phyloP scores from a whole-genome alignment of 1,140 invertebrate genomes.

The Tenebrio molitor region DNA sequence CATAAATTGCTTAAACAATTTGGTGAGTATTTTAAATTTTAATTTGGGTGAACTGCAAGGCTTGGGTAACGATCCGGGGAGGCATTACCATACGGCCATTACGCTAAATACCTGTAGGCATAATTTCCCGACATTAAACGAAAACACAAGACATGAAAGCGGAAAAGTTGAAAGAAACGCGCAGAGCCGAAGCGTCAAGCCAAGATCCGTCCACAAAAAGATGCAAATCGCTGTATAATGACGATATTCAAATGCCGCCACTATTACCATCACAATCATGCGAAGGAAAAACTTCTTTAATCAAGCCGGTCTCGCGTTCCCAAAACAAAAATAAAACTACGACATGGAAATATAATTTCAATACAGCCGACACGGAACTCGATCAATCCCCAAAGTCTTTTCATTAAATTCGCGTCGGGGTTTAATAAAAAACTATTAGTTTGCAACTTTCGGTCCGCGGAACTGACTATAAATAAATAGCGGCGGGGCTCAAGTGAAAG shows the following conservation, averaged over 20 bases:
- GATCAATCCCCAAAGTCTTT: conserved; percentile 20
- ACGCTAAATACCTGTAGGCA: conserved; percentile 27
- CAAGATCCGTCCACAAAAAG: conserved; percentile 43
- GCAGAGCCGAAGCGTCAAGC: conserved; percentile 5
- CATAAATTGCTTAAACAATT: no score
- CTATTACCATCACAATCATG: conserved; percentile 46
- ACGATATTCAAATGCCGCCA: conserved; percentile 47
- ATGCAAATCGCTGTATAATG: conserved; percentile 49
- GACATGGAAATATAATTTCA: conserved; percentile 36
- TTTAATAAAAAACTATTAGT: conserved; percentile 34
- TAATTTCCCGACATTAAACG: conserved; percentile 25
- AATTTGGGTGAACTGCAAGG: no score
- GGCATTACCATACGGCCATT: no score
- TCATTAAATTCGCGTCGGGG: conserved; percentile 21
- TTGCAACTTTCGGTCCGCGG: not conserved
- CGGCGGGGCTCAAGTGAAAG: conserved; percentile 13
- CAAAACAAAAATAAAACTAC: conserved; percentile 1
- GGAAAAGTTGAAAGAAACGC: conserved; percentile 5
- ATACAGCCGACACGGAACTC: conserved; percentile 4
- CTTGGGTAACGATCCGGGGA: no score
- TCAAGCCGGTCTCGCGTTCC: conserved; percentile 29
- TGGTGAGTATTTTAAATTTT: no score
- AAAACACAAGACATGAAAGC: conserved; percentile 17
- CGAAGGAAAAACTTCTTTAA: conserved; percentile 49
- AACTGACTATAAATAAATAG: conserved; percentile 13